Evolutionary conservation across 2,113 vertebrate genomes (phyloP), one percentile per base, ranked within the genome.

Genomic region (Aphelocoma coerulescens): DNA sequence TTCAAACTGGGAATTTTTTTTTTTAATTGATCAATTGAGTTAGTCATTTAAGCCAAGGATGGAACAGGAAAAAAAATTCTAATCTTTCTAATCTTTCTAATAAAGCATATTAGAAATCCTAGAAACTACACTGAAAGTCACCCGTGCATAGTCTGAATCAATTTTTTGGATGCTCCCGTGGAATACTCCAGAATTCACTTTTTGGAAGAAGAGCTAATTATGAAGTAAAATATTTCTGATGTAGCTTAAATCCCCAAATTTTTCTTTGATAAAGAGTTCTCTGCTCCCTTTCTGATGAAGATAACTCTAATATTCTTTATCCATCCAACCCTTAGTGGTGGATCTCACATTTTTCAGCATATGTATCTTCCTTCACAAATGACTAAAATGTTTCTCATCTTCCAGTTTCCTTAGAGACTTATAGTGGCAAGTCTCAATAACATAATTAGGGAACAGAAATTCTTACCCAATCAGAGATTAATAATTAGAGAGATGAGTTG

Each of bases 141-240:
- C 1, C 6, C 0, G 0, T 54, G 7, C 0, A 3, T 24, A 39
- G 2, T 30, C 10, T 63, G 32, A 71, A 41, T 11, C 17, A 71
- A 46, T 30, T 59, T 74, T 82, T 74, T 62, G 9, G 7, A 23
- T 44, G 15, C 13, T 54, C 13, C 4, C 17, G 75, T 44, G 48
- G 19, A 65, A 55, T 43, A 54, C 13, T 49, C 6, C 11, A 65
- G 63, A 39, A 48, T 54, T n/a, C 6, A 20, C 11, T 86, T 72
- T 30, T 7, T 65, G 27, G 16, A 28, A 54, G 51, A 54, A 66
- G 11, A 68, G 11, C 2, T 66, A 32, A 69, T 80, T 52, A 61
- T 33, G 16, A 73, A 33, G 1, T 62, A 52, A 87, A 75, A 4
- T 72, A 41, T 75, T 93, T 87, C 30, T 32, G 9, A 69, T 48